Conservation (phyloP, 2,113 vertebrate genomes). For the Centropus bengalensis region DNA sequence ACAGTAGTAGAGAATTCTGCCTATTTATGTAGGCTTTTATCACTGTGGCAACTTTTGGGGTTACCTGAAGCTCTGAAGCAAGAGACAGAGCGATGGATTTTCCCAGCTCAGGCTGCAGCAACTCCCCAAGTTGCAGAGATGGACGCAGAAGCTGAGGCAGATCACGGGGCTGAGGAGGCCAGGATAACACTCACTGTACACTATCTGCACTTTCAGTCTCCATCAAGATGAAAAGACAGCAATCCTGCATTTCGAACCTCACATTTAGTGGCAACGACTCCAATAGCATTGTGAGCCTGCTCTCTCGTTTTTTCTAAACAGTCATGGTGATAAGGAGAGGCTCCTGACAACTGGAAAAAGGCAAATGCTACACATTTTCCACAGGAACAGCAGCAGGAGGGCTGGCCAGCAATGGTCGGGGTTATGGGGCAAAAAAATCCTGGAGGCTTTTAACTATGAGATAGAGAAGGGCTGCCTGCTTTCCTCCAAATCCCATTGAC, state of each 20-base stretch:
- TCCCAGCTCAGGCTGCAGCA: neutral
- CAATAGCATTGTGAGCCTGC: neutral
- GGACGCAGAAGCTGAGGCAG: rapidly evolving
- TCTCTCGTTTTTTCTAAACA: neutral
- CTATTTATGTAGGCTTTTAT: rapidly evolving
- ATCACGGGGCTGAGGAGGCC: rapidly evolving
- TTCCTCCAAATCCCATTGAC: neutral
- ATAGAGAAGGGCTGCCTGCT: neutral
- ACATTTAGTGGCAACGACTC: rapidly evolving
- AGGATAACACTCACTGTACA: rapidly evolving
- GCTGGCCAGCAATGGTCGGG: neutral
- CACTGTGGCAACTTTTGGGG: neutral
- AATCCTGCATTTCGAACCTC: neutral
- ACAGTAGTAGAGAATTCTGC: neutral
- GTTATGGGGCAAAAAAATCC: rapidly evolving
- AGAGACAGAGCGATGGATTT: rapidly evolving
- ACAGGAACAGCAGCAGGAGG: neutral
- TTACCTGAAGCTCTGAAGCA: neutral
- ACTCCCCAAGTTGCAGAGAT: neutral
- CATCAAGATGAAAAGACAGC: rapidly evolving
- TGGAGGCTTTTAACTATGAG: rapidly evolving
- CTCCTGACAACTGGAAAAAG: neutral
- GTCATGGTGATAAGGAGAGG: neutral
- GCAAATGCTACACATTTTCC: neutral
- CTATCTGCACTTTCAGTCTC: neutral